Evolutionary conservation across 2,113 vertebrate species (phyloP), one percentile per base, ranked within the genome.

Genomic region (Castor canadensis): DNA sequence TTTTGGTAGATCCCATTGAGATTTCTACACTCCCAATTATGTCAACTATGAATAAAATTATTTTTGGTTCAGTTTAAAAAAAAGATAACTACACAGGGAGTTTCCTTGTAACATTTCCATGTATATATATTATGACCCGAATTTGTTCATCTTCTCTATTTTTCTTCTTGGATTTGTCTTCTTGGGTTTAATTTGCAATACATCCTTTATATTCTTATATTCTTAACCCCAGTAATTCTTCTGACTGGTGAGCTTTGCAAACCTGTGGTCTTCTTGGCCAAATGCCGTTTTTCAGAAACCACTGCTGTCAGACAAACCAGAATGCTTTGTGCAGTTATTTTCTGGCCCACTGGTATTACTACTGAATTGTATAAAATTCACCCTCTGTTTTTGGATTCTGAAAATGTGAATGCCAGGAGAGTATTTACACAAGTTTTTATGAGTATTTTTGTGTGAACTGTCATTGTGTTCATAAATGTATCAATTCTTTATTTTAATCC

Each of bases 141-240:
- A n/a, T n/a, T n/a, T n/a, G n/a, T n/a, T n/a, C n/a, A n/a, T n/a
- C n/a, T n/a, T n/a, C n/a, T n/a, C n/a, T n/a, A n/a, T n/a, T n/a
- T n/a, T n/a, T n/a, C n/a, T n/a, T n/a, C n/a, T n/a, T n/a, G n/a
- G n/a, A n/a, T n/a, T n/a, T n/a, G n/a, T n/a, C n/a, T n/a, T n/a
- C n/a, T n/a, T 97, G 62, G 38, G 20, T 40, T 73, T 89, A 76
- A 93, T 85, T 93, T 79, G 38, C 30, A 95, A 93, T 77, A 12
- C 28, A 35, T 82, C 13, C 75, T 76, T 86, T 82, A 11, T 73
- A 58, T 16, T 83, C 24, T 87, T 90, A 67, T n/a, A n/a, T n/a
- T n/a, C 35, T 81, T 89, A 82, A 62, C 4, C 5, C 60, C 4
- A 93, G 22, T 84, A 90, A 88, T 85, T 52, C 11, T 73, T 81